Percentiles rank a stretch among this genome's conserved stretches.
phyloP scores from a whole-genome alignment of 2,888 invertebrate species.

The Arrhopalites spinosus region DNA sequence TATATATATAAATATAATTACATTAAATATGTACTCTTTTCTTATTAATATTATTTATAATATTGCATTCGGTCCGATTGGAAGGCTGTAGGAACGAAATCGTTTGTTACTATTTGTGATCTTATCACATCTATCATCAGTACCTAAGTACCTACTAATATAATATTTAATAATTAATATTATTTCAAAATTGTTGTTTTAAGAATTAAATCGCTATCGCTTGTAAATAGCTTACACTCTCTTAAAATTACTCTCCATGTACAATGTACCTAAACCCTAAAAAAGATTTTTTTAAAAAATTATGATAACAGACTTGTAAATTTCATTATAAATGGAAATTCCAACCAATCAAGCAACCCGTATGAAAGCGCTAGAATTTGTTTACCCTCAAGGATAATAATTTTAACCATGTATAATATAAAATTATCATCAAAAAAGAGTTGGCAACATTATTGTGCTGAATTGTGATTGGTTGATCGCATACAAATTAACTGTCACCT shows the following conservation, averaged over 20 bases:
- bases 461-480: background rate
- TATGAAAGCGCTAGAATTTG: slow-evolving; percentile 23
- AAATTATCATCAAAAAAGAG: too few species aligned
- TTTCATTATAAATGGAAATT: slow-evolving; percentile 3
- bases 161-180: background rate
- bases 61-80: slow-evolving; percentile 47
- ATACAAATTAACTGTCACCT: background rate
- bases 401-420: too few species aligned
- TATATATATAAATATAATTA: too few species aligned
- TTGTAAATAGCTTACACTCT: too few species aligned
- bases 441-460: background rate
- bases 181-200: background rate
- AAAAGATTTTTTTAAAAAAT: too few species aligned
- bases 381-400: background rate
- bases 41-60: background rate
- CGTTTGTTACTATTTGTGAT: slow-evolving; percentile 34
- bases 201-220: too few species aligned
- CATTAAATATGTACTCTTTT: background rate
- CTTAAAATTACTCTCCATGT: too few species aligned
- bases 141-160: background rate
- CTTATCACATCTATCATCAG: slow-evolving; percentile 22
- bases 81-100: slow-evolving; percentile 45
- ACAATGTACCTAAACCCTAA: too few species aligned
- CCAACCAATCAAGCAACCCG: slow-evolving; percentile 26
- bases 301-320: background rate